Conservation (phyloP, 2,888 invertebrate genomes). For the Caenorhabditis afra region DNA sequence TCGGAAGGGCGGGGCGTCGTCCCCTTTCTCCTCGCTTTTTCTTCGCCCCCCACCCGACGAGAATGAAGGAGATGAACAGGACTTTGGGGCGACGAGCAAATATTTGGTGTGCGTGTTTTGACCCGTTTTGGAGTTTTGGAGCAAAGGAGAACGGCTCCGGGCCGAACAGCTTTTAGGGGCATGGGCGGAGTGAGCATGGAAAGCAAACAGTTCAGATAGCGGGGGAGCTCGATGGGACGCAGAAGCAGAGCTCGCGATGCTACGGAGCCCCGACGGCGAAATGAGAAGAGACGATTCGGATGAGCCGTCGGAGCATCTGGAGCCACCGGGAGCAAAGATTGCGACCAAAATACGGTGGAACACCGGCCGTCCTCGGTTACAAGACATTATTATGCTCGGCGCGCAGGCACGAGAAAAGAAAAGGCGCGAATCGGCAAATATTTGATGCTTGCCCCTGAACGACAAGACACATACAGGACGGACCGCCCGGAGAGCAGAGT, state of each 20-base stretch:
- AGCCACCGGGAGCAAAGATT: constrained; percentile 34
- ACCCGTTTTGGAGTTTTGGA: constrained; percentile 57
- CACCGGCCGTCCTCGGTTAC: neutral
- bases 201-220: constrained; percentile 35
- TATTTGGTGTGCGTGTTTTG: constrained; percentile 63
- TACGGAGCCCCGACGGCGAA: neutral
- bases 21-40: constrained; percentile 7
- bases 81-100: constrained; percentile 51
- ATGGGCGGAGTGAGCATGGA: constrained; percentile 44
- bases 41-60: constrained; percentile 3
- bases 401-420: neutral
- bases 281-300: neutral
- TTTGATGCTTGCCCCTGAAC: constrained; percentile 41
- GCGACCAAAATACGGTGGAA: constrained; percentile 21
- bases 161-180: constrained; percentile 41
- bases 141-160: constrained; percentile 2
- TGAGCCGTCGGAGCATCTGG: neutral
- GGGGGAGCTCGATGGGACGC: too few relatives aligned
- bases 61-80: constrained; percentile 21
- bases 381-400: neutral
- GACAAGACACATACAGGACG: constrained; percentile 36
- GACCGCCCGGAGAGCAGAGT: constrained; percentile 30
- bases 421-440: constrained; percentile 53
- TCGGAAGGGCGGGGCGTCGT: constrained; percentile 21
- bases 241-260: neutral